Evolutionary conservation across 2,113 vertebrate species (phyloP), one percentile per base, ranked within the genome.

Genomic region (Salvelinus alpinus): DNA sequence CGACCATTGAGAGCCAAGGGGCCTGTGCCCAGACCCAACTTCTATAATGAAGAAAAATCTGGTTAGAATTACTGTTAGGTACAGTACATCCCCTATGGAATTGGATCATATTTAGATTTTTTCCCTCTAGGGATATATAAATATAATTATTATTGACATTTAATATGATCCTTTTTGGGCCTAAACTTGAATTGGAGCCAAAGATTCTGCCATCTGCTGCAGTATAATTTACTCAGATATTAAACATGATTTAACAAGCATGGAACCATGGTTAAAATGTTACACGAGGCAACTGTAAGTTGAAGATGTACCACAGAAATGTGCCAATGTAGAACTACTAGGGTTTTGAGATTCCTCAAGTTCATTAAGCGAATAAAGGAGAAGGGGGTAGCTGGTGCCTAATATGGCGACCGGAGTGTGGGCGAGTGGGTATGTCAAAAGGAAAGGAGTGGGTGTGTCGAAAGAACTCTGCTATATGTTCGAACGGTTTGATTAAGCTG

Each of bases 1-100:
- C 87, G 74, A 78, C 84, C 81, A 77, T 89, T 89, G 85, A 87
- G 78, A 80, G 83, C 80, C 77, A 75, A 86, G 85, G 83, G 84
- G 29, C 65, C 79, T 81, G 84, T 86, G 84, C 86, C 83, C 89
- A 75, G 76, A 81, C 69, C 71, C 74, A 27, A 77, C 64, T 31
- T 84, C 70, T 84, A 88, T 77, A 84, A 86, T 82, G n/a, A 13
- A 47, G 13, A 25, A 62, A 7, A 75, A 68, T 81, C 82, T 77
- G 74, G 81, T 80, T 66, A 59, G 72, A 85, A 83, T 86, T 84
- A 85, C 74, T 64, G 76, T 75, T 51, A 38, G 24, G 73, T 75
- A 78, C 83, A 27, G 24, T 14, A 13, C 77, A 72, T 60, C 71
- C 51, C 76, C 64, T 31, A 14, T 67, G 47, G 75, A 69, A 64